A percentile compares a stretch with the other conserved stretches of the same genome.
Conservation (phyloP, 2,888 invertebrate species). For the Apamea epomidion region DNA sequence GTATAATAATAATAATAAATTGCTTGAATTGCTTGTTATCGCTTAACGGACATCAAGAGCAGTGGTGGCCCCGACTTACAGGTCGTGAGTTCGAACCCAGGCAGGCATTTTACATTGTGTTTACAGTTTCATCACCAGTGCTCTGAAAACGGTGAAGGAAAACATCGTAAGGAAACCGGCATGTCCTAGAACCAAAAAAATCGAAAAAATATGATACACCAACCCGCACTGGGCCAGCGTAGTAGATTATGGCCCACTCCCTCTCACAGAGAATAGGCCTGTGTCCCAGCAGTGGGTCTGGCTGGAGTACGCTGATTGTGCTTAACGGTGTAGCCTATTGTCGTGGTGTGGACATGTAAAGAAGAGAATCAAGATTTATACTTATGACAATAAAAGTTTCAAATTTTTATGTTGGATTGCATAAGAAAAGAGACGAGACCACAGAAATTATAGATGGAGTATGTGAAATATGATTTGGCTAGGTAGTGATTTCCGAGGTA, state of each 20-base stretch:
- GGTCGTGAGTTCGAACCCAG: neutral
- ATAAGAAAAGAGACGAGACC: neutral
- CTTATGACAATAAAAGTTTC: neutral
- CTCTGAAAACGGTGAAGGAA: neutral
- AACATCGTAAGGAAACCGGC: neutral
- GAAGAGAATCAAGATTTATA: neutral
- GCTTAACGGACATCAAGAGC: neutral
- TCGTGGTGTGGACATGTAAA: neutral
- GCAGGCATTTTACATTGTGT: neutral
- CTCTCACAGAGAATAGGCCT: neutral
- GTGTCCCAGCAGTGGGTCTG: no score
- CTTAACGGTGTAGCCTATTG: neutral
- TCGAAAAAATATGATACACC: neutral
- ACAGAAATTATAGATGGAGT: neutral
- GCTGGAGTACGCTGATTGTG: neutral
- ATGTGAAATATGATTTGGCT: neutral
- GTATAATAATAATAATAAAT: no score
- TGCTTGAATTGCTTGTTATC: neutral
- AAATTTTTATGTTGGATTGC: neutral
- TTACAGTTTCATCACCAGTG: neutral
- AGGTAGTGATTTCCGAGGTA: neutral
- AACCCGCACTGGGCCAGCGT: neutral
- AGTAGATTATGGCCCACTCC: neutral
- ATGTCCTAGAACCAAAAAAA: neutral
- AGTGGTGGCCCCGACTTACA: neutral